phyloP scores from a whole-genome alignment of 2,113 vertebrate genomes.

The Galemys pyrenaicus region DNA sequence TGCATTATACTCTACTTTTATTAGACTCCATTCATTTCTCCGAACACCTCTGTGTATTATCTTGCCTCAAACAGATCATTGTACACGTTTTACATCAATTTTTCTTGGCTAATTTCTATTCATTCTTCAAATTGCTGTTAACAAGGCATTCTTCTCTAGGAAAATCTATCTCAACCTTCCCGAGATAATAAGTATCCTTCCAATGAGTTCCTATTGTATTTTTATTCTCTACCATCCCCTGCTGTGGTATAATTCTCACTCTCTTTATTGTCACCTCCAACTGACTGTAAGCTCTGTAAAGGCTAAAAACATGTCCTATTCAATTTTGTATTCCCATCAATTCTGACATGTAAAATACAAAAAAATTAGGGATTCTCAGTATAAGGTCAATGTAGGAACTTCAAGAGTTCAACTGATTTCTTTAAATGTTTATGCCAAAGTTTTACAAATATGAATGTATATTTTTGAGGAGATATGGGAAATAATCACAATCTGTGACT shows the following conservation, averaged over 20 bases:
- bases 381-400: background rate
- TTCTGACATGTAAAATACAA: background rate
- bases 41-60: background rate
- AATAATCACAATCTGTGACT: background rate
- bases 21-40: background rate
- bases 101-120: background rate
- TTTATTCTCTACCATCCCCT: background rate
- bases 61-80: background rate
- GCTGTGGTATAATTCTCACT: too few relatives aligned
- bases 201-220: background rate
- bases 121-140: background rate
- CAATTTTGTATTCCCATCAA: background rate
- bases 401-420: background rate
- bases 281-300: background rate
- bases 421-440: background rate
- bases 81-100: background rate
- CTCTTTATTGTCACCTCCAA: background rate
- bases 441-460: background rate
- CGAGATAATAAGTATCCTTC: background rate
- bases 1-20: background rate
- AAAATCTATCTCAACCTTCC: background rate
- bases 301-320: background rate
- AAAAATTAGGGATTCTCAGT: background rate
- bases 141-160: background rate
- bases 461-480: background rate